Evolutionary conservation across 2,888 invertebrate species (phyloP).

Genomic region (Saturnia pavonia): DNA sequence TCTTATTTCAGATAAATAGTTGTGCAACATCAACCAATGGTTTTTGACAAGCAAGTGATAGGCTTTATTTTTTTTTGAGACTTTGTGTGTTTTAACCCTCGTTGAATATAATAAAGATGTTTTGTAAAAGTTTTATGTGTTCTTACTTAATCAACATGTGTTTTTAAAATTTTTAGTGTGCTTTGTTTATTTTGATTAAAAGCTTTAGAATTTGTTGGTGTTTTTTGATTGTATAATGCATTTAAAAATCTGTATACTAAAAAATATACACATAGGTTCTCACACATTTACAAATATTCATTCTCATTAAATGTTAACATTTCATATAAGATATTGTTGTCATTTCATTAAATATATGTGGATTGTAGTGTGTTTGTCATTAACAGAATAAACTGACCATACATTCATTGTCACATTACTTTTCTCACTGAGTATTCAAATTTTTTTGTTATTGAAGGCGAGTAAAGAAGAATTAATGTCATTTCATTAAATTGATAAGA

Average conservation of each 20-base stretch:
- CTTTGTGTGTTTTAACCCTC: constrained; percentile 27
- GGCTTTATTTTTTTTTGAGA: constrained; percentile 31
- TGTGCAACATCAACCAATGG: constrained; percentile 48
- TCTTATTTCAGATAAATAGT: constrained; percentile 48
- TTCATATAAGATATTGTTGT: background rate
- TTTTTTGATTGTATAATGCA: background rate
- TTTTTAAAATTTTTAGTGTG: background rate
- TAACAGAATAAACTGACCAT: background rate
- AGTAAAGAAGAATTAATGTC: too few relatives aligned
- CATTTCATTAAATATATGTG: background rate
- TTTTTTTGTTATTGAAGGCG: too few relatives aligned
- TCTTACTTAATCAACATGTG: background rate
- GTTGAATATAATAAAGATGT: background rate
- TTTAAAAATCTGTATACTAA: background rate
- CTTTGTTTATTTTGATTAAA: background rate
- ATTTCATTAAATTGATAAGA: too few relatives aligned
- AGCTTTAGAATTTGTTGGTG: background rate
- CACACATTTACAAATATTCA: background rate
- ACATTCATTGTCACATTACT: too few relatives aligned
- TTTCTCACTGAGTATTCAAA: too few relatives aligned
- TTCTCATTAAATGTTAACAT: background rate
- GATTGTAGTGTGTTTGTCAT: background rate
- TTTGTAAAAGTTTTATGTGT: too few relatives aligned
- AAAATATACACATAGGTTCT: background rate
- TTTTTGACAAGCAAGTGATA: constrained; percentile 65